Evolutionary conservation across 2,888 invertebrate species (phyloP), one percentile per base, ranked within the genome.

Genomic region (Rugalucina vietnamica): DNA sequence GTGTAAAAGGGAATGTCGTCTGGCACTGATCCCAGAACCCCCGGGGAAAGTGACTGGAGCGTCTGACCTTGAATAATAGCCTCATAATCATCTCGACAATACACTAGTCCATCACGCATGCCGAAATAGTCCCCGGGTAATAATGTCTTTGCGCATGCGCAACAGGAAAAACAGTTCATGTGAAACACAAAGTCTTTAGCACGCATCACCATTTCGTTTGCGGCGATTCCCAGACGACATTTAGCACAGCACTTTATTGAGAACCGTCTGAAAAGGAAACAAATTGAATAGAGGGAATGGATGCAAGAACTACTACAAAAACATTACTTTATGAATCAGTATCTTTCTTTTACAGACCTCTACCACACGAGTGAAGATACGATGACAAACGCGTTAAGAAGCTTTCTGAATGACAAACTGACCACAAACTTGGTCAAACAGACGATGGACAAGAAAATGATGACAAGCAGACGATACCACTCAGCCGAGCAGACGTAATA

Each of bases 41-140:
- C 80, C 18, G 80, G 78, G 12, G 80, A 80, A n/a, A 65, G 84
- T 3, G 70, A 78, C 69, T 76, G 79, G 29, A 81, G 76, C 36
- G 73, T 87, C 21, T 90, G 91, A 24, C 91, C 92, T 81, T 93
- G 94, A 79, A 93, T 86, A 71, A 97, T 95, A 89, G 96, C 95
- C 94, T 97, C 97, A 95, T 97, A 97, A 95, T 97, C 97, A 39
- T 96, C 96, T 95, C 98, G 97, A 96, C 98, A 98, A 94, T 98
- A 97, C 72, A 98, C 96, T 84, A 97, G 96, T 70, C 97, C 97
- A 89, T 97, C 97, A 85, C 97, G 96, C 96, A 98, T 97, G 34
- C 98, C 98, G 95, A 98, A 98, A 91, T 97, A 97, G 93, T 98
- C 98, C 32, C 98, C 98, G 93, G 98, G 97, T 85, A 97, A 97